phyloP scores from a whole-genome alignment of 2,113 vertebrate species.

The Puffinus mauretanicus region DNA sequence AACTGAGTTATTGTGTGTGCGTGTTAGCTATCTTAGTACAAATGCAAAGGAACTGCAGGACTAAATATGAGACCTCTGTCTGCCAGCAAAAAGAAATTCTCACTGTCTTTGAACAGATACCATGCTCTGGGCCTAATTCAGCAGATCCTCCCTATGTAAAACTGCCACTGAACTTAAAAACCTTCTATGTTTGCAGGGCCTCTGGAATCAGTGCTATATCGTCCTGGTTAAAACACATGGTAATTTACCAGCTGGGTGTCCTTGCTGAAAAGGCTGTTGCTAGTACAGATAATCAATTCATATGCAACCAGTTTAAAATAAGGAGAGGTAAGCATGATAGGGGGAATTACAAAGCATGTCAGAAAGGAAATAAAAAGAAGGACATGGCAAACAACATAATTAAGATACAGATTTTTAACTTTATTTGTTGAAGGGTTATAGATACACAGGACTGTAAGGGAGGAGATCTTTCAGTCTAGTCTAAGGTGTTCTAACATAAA shows the following conservation, averaged over 20 bases:
- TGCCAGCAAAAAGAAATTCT: background rate
- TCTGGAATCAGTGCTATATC: background rate
- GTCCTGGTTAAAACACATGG: background rate
- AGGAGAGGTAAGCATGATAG: background rate
- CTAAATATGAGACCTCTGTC: background rate
- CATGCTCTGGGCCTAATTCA: no score
- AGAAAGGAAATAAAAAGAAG: background rate
- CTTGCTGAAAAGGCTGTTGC: background rate
- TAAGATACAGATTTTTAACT: background rate
- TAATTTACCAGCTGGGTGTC: background rate
- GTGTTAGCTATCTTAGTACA: background rate
- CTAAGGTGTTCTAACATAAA: background rate
- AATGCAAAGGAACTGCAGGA: background rate
- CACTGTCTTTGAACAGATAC: background rate
- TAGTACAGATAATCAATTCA: background rate
- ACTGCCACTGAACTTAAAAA: background rate
- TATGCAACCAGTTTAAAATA: background rate
- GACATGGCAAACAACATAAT: background rate
- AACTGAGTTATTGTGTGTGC: background rate
- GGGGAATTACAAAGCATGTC: background rate
- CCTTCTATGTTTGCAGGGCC: background rate
- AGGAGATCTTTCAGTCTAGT: background rate
- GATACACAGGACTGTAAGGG: background rate
- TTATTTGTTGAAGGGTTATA: background rate
- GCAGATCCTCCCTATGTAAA: background rate